Evolutionary conservation across 1,140 invertebrate genomes (phyloP).

Genomic region (Drosophila hydei): DNA sequence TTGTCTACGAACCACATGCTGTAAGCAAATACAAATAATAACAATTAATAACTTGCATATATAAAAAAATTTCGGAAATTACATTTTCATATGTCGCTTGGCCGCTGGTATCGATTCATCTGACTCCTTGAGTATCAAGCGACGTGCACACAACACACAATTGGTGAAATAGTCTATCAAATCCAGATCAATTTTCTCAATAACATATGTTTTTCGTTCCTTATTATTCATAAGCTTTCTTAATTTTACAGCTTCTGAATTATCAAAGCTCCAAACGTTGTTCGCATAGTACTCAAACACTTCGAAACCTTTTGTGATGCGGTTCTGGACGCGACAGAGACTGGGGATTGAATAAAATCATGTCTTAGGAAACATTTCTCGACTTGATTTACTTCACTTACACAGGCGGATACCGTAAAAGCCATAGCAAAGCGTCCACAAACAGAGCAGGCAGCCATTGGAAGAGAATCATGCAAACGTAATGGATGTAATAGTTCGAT

Average conservation of each 20-base stretch:
- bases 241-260: conserved; percentile 85
- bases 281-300: conserved; percentile 94
- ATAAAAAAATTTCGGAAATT: conserved; percentile 84
- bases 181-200: conserved; percentile 89
- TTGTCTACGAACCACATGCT: conserved; percentile 83
- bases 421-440: conserved; percentile 89
- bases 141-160: conserved; percentile 89
- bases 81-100: conserved; percentile 90
- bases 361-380: not conserved
- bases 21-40: conserved; percentile 9
- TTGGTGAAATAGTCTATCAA: conserved; percentile 90
- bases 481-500: conserved; percentile 89
- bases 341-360: conserved; percentile 84
- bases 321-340: conserved; percentile 89
- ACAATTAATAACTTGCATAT: not conserved
- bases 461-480: conserved; percentile 91
- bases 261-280: conserved; percentile 92
- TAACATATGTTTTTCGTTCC: conserved; percentile 88
- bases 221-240: conserved; percentile 87
- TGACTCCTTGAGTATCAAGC: conserved; percentile 92
- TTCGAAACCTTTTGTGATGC: conserved; percentile 92
- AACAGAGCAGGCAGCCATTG: conserved; percentile 94
- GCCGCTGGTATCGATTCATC: conserved; percentile 92
- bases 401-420: conserved; percentile 93
- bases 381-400: conserved; percentile 83